phyloP scores from a whole-genome alignment of 37 sponge, comb jelly and placozoan genomes.

The Halichondria panicea region DNA sequence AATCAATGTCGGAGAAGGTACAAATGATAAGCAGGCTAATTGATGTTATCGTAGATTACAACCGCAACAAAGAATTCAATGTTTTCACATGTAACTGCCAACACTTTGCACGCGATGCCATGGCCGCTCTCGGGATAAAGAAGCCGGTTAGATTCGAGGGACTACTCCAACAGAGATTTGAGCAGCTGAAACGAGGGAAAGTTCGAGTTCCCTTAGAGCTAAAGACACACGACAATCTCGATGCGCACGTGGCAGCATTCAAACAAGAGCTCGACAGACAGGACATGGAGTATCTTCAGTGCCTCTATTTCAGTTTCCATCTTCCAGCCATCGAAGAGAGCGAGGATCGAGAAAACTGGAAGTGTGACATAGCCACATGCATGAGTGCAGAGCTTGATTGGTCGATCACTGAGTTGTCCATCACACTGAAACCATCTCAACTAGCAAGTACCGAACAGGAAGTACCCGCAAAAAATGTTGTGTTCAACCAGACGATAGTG shows the following conservation, averaged over 20 bases:
- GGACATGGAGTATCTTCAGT: slow-evolving; percentile 7
- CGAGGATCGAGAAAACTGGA: neutral
- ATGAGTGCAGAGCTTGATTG: neutral
- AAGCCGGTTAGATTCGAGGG: slow-evolving; percentile 2
- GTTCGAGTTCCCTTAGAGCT: neutral
- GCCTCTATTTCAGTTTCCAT: slow-evolving; percentile 9
- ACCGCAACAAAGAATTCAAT: neutral
- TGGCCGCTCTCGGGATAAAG: slow-evolving; percentile 13
- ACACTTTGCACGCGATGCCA: slow-evolving; percentile 32
- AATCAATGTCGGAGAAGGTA: slow-evolving; percentile 1
- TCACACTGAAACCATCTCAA: neutral
- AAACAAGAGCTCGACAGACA: slow-evolving; percentile 3
- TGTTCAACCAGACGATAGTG: too few relatives aligned
- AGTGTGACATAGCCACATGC: neutral
- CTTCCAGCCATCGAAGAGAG: neutral
- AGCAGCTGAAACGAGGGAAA: slow-evolving; percentile 10
- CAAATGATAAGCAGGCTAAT: slow-evolving; percentile 6
- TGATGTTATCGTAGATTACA: slow-evolving; percentile 18
- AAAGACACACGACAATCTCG: slow-evolving; percentile 12
- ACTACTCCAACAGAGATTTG: neutral
- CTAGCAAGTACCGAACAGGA: too few relatives aligned
- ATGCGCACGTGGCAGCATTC: slow-evolving; percentile 3
- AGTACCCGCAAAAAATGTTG: too few relatives aligned
- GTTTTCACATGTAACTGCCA: slow-evolving; percentile 30
- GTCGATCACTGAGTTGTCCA: neutral